These are phyloP conservation scores for Chironomus tentans DNA, from an alignment of 2,888 invertebrate species.

Conservation along the genomic window DNA sequence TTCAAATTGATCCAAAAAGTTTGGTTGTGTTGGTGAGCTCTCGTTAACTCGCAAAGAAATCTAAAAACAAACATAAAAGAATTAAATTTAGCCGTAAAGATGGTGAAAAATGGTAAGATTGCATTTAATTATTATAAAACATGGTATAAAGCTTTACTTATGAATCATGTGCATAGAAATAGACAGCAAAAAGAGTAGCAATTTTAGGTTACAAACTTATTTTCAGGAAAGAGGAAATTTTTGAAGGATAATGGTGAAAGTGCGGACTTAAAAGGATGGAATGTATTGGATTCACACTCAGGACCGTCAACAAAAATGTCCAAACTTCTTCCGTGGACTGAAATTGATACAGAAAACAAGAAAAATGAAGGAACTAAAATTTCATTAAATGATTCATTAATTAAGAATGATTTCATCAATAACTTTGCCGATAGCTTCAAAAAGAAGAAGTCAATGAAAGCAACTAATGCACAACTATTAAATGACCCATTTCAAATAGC, in stretches of 20 bases:
- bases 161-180: conserved; percentile 2
- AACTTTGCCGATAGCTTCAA: background rate
- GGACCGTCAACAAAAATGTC: conserved; percentile 19
- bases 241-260: background rate
- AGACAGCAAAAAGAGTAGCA: background rate
- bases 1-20: too few species aligned
- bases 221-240: conserved; percentile 15
- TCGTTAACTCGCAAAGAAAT: too few species aligned
- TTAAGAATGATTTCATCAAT: background rate
- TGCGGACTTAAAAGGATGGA: background rate
- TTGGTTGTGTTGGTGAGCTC: too few species aligned
- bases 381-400: background rate
- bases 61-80: too few species aligned
- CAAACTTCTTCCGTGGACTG: background rate
- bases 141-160: background rate
- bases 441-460: conserved; percentile 39
- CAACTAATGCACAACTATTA: conserved; percentile 46
- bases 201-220: conserved; percentile 1
- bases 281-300: background rate
- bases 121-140: too few species aligned
- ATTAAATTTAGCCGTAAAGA: too few species aligned
- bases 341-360: background rate
- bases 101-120: too few species aligned
- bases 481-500: conserved; percentile 59
- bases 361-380: background rate